Conservation (phyloP, 2,797 vertebrate species). For the Centropyge bicolor region DNA sequence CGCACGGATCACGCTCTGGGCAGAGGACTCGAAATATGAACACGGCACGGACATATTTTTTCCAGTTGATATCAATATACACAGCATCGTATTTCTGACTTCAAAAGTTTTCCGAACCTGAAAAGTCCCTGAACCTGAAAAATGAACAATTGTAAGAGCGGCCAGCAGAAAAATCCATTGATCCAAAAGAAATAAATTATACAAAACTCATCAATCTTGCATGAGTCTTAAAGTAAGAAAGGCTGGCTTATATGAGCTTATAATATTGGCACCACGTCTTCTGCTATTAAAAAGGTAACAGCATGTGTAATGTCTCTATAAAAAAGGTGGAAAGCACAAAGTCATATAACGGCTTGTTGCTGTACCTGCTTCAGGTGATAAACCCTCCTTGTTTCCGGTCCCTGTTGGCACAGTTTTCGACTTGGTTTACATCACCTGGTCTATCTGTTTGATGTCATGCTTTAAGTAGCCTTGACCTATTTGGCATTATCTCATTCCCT, state of each 20-base stretch:
- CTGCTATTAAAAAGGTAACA: background rate
- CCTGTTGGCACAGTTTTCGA: background rate
- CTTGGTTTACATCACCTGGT: background rate
- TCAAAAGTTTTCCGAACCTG: background rate
- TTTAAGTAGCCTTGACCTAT: background rate
- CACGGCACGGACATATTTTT: background rate
- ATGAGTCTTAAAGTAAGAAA: background rate
- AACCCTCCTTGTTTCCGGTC: background rate
- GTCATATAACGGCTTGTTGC: background rate
- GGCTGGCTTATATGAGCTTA: background rate
- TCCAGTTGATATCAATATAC: background rate
- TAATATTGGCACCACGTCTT: background rate
- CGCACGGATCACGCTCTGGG: background rate
- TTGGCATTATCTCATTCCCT: background rate
- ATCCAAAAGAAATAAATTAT: background rate
- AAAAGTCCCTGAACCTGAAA: background rate
- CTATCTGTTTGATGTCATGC: background rate
- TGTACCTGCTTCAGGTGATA: background rate
- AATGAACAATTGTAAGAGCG: background rate
- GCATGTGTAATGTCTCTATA: background rate
- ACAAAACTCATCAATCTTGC: background rate
- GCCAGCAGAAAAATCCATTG: background rate
- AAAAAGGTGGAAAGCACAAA: background rate
- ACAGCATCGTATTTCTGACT: background rate
- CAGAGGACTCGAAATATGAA: constrained; percentile 3